phyloP scores from a whole-genome alignment of 1,140 invertebrate species.

The Ceratitis capitata region DNA sequence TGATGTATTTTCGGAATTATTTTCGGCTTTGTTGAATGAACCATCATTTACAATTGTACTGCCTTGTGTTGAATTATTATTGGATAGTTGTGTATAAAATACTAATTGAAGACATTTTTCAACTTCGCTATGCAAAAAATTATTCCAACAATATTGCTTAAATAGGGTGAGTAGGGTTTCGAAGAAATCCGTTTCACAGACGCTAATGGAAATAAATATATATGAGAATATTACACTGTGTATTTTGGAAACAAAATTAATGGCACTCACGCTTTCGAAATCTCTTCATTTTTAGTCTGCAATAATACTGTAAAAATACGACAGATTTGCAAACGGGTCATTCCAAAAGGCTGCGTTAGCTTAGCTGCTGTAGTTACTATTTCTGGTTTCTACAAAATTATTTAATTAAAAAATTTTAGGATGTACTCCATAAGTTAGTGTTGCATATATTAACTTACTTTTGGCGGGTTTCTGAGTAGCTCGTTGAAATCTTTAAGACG shows the following conservation, averaged over 20 bases:
- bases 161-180: slow-evolving; percentile 77
- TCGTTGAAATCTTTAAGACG: slow-evolving; percentile 78
- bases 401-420: no score
- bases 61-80: slow-evolving; percentile 50
- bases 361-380: slow-evolving; percentile 56
- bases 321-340: slow-evolving; percentile 79
- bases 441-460: slow-evolving; percentile 67
- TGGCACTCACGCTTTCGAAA: slow-evolving; percentile 66
- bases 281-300: slow-evolving; percentile 71
- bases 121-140: slow-evolving; percentile 87
- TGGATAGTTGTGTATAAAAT: slow-evolving; percentile 64
- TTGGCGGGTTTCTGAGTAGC: slow-evolving; percentile 77
- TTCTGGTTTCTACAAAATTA: slow-evolving; percentile 55
- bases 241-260: not conserved
- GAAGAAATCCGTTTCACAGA: slow-evolving; percentile 63
- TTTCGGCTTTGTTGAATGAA: slow-evolving; percentile 40
- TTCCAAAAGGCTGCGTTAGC: slow-evolving; percentile 79
- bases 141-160: slow-evolving; percentile 88
- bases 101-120: slow-evolving; percentile 78
- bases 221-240: slow-evolving; percentile 1
- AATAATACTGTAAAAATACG: slow-evolving; percentile 78
- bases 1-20: slow-evolving; percentile 41
- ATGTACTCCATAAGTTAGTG: no score
- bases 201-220: slow-evolving; percentile 46
- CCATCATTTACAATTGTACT: slow-evolving; percentile 48